Evolutionary conservation across 2,797 vertebrate genomes (phyloP), one percentile per base, ranked within the genome.

Genomic region (Forpus xanthops): DNA sequence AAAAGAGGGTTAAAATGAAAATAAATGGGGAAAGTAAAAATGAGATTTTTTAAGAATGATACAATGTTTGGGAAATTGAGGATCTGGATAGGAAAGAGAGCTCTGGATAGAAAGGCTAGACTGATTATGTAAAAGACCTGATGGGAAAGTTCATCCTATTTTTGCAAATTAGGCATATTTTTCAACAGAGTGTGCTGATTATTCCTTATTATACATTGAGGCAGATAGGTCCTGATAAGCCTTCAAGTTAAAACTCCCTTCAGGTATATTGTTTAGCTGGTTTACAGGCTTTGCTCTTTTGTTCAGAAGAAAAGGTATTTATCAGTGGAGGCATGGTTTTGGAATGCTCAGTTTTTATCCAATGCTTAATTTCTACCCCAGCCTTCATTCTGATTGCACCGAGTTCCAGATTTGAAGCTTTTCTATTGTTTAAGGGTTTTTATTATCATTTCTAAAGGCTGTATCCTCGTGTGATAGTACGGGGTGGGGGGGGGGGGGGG

Each of bases 141-240:
- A 66, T 31, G 17, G 39, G 45, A 61, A 77, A 73, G 52, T 39
- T 87, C 39, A 28, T 55, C 23, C 13, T 61, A 5, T 1, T 90
- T 85, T 85, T 65, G 28, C 17, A 52, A 90, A 74, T 71, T 25
- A 61, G 19, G n/a, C 42, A 90, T 62, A 78, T 55, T 89, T n/a
- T 61, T 55, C 53, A 58, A 45, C 15, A 53, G 33, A 53, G n/a
- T 39, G 12, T 61, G 37, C 33, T 65, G 49, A 53, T 71, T 91
- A 49, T 72, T 91, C 39, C 23, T 87, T 61, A 24, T 16, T 77
- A 4, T 42, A n/a, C 8, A 11, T 25, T 58, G n/a, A 47, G 92
- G 83, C 11, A 41, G 30, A 71, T 16, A 93, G 55, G 8, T 11
- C 17, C 21, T 58, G 44, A 67, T 89, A 61, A 6, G 4, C 8